These are phyloP conservation scores for Orthosia gracilis DNA, from an alignment of 2,888 invertebrate genomes.

Conservation along the genomic window DNA sequence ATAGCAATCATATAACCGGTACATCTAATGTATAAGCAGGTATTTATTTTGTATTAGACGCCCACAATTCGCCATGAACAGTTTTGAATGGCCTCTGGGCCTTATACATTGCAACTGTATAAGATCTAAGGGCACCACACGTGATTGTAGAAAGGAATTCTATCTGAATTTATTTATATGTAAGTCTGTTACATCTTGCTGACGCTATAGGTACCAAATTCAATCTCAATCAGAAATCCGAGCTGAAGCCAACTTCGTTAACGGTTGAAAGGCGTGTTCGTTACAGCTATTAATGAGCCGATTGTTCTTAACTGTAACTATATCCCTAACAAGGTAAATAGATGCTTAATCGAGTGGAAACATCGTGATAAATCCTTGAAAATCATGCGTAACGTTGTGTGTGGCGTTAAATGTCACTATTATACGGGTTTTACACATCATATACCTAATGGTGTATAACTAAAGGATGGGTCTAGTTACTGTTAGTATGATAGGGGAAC, in stretches of 20 bases:
- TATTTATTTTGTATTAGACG: conserved; percentile 42
- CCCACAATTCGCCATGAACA: conserved; percentile 48
- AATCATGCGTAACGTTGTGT: conserved; percentile 56
- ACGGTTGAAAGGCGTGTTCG: conserved; percentile 32
- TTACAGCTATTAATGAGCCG: conserved; percentile 52
- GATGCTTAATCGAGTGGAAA: conserved; percentile 61
- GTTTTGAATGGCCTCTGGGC: conserved; percentile 34
- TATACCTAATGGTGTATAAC: neutral
- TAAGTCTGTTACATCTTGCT: conserved; percentile 17
- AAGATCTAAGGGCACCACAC: conserved; percentile 6
- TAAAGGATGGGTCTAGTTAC: conserved; percentile 2
- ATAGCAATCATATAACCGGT: conserved; percentile 49
- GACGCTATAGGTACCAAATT: conserved; percentile 34
- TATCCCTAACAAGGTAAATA: conserved; percentile 61
- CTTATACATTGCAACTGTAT: conserved; percentile 26
- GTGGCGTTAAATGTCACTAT: conserved; percentile 55
- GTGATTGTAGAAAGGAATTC: no score
- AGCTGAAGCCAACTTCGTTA: conserved; percentile 35
- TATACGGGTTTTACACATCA: conserved; percentile 51
- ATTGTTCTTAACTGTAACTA: conserved; percentile 57
- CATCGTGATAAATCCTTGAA: conserved; percentile 60
- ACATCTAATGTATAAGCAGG: conserved; percentile 48
- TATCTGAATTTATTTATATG: conserved; percentile 7
- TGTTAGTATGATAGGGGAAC: neutral
- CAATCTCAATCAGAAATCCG: conserved; percentile 26